phyloP scores from a whole-genome alignment of 2,888 invertebrate species.

The Pseudococcus viburni region DNA sequence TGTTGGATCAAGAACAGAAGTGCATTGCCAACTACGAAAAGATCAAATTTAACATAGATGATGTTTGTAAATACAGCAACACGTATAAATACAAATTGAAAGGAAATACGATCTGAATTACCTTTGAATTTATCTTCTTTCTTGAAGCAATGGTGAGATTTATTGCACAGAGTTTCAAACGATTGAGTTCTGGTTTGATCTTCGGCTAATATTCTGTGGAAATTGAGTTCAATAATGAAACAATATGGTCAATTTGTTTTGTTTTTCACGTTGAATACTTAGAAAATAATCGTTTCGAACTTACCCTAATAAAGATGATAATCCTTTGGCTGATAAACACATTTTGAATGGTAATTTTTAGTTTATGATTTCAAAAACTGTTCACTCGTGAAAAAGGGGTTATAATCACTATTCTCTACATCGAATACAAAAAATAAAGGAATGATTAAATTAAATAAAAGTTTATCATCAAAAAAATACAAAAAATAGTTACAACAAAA shows the following conservation, averaged over 20 bases:
- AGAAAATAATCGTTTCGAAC: background rate
- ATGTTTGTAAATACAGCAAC: conserved; percentile 5
- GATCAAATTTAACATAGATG: conserved; percentile 50
- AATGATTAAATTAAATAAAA: no score
- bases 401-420: background rate
- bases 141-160: conserved; percentile 84
- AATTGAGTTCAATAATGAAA: background rate
- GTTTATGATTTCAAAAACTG: background rate
- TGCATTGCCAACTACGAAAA: conserved; percentile 75
- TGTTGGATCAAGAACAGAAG: conserved; percentile 79
- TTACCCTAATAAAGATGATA: conserved; percentile 58
- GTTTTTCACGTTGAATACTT: background rate
- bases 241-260: background rate
- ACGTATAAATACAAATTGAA: background rate
- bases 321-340: conserved; percentile 63
- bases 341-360: background rate
- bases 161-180: conserved; percentile 65
- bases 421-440: background rate
- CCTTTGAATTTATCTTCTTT: conserved; percentile 85
- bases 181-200: conserved; percentile 65
- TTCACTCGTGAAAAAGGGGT: background rate
- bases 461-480: background rate
- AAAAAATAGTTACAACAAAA: background rate
- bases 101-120: conserved; percentile 69
- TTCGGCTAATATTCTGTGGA: conserved; percentile 61